Evolutionary conservation across 2,113 vertebrate species (phyloP).

Genomic region (Coturnix japonica): DNA sequence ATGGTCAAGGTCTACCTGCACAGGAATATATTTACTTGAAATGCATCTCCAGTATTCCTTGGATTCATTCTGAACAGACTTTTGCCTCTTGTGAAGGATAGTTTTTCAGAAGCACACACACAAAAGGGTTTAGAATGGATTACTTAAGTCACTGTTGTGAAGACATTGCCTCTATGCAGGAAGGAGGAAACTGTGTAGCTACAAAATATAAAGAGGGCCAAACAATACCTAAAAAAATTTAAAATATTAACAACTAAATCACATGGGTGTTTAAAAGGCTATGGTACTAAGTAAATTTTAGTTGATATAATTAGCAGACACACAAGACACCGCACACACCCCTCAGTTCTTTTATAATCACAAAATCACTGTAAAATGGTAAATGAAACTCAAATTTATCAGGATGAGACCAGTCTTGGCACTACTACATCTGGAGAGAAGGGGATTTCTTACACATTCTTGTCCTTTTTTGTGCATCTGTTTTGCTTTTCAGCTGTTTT

Average conservation of each 20-base stretch:
- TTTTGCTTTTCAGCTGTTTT: neutral
- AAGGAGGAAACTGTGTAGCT: neutral
- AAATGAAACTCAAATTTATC: no score
- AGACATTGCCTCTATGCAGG: neutral
- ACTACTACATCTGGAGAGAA: neutral
- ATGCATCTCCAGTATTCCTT: neutral
- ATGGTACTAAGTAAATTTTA: neutral
- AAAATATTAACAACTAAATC: neutral
- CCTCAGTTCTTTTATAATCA: neutral
- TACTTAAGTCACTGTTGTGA: neutral
- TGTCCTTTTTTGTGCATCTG: no score
- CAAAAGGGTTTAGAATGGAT: neutral
- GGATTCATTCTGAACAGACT: neutral
- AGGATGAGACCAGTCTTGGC: neutral
- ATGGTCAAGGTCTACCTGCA: neutral
- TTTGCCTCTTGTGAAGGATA: neutral
- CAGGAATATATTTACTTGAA: neutral
- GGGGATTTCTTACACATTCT: neutral
- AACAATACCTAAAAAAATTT: neutral
- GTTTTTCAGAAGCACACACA: neutral
- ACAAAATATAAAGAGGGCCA: neutral
- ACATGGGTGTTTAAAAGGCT: neutral
- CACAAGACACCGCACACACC: neutral
- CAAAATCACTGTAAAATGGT: neutral
- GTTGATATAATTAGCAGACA: neutral